Evolutionary conservation across 2,888 invertebrate species (phyloP), one percentile per base, ranked within the genome.

Genomic region (Aphidoletes aphidimyza): DNA sequence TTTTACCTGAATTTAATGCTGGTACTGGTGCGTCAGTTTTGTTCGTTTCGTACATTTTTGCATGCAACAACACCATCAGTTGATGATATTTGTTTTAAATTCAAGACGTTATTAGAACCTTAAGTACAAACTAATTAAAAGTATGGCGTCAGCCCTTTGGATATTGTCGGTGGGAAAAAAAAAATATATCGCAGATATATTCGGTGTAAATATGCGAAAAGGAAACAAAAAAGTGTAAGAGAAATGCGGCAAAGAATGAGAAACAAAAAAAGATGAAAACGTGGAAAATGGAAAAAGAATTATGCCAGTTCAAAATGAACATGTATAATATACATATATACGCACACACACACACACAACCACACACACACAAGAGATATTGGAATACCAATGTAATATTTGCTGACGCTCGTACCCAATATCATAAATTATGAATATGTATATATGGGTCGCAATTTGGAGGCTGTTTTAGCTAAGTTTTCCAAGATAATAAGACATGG

Each of bases 91-190:
- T 54, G n/a, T 22, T 54, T 22, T 54, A 54, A 54, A 54, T 54
- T 54, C 22, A n/a, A 54, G 14, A 69, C 8, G 34, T 14, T 14
- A n/a, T 69, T 69, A 69, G 36, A 34, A 34, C 69, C 69, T 36
- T 69, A 34, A 69, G 69, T 69, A 69, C 34, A 69, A 69, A 34
- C 36, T 69, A 69, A 69, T 69, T 69, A 69, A 69, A 30, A 69
- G 36, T 69, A 14, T 11, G 34, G n/a, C 34, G 69, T 3, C 69
- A 69, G 30, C 69, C 34, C 69, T 22, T 54, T 54, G 22, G 54
- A 54, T 22, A 54, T 11, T 11, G 47, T 17, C 9, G 17, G 47
- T 17, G 3, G 47, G 22, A 54, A 54, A 22, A 14, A 54, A 54
- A 54, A 54, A 54, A 54, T n/a, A 22, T 22, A 47, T 54, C 22